Conservation (phyloP, 1,140 invertebrate species). For the Phymastichus coffea region DNA sequence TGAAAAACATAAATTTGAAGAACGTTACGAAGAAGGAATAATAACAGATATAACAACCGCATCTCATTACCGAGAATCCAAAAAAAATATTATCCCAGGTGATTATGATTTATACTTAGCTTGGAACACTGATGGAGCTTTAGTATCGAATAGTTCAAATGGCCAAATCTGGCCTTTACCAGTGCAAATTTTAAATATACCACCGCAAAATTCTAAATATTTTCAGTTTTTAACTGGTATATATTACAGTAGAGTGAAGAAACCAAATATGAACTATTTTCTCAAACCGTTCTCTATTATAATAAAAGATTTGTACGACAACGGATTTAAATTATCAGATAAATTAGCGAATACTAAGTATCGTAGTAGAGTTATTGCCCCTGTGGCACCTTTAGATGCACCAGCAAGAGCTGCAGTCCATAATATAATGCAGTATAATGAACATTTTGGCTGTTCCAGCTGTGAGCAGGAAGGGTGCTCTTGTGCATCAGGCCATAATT, state of each 20-base stretch:
- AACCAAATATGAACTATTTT: conserved; percentile 4
- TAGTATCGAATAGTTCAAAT: conserved; percentile 14
- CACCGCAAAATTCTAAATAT: not conserved
- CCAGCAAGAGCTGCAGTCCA: conserved; percentile 21
- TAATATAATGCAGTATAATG: conserved; percentile 23
- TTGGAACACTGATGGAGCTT: conserved; percentile 21
- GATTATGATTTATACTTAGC: conserved; percentile 16
- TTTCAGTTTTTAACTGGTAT: conserved; percentile 11
- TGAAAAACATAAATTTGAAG: not conserved
- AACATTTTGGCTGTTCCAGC: conserved; percentile 15
- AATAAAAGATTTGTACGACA: not conserved
- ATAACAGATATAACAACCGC: not conserved
- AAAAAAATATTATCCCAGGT: not conserved
- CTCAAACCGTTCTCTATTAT: not conserved
- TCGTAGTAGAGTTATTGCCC: conserved; percentile 1
- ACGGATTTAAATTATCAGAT: not conserved
- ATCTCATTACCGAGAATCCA: not conserved
- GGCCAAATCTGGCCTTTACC: conserved; percentile 19
- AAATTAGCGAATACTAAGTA: not conserved
- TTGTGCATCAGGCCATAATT: not conserved
- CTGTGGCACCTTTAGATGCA: conserved; percentile 16
- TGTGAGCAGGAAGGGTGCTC: conserved; percentile 22
- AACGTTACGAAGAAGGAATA: not conserved
- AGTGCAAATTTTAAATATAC: conserved; percentile 14
- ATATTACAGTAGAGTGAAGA: conserved; percentile 17